Evolutionary conservation across 2,113 vertebrate species (phyloP), one percentile per base, ranked within the genome.

Genomic region (Phycodurus eques): DNA sequence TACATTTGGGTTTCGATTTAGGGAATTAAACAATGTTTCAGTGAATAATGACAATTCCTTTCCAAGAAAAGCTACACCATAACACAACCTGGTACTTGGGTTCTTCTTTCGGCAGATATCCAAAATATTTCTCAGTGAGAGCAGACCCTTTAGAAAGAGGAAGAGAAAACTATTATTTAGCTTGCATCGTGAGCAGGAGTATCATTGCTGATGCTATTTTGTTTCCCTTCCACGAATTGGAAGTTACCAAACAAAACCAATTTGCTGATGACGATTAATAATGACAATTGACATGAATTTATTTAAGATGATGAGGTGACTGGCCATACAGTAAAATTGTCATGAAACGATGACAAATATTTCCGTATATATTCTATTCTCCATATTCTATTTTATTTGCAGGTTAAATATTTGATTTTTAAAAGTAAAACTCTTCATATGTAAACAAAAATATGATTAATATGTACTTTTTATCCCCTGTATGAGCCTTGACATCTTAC

Each of bases 61-160:
- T 57, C 8, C 0, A 22, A 57, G n/a, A 57, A 57, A 57, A 56
- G 20, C 2, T 27, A 12, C 54, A n/a, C 2, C 10, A 57, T 22
- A 13, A n/a, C 61, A 19, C 1, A 75, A 93, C 92, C 71, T 91
- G 78, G 67, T 88, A 90, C 77, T 82, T 91, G 46, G 68, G 66
- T 47, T 81, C 83, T 6, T 80, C 80, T 44, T 71, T 87, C 0
- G 59, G 22, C 9, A 85, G 79, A 47, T 66, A 88, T 44, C 90
- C 89, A 75, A 92, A 92, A 80, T 91, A 92, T 66, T 83, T 85
- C 80, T 93, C 92, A 0, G 85, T 68, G 47, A 87, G 69, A 19
- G 89, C 79, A 8, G 92, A 93, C 15, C 83, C 92, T 93, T 76
- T 60, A 44, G 9, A 49, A 1, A 33, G 35, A 75, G 15, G 44